Evolutionary conservation across 1,140 invertebrate genomes (phyloP).

Genomic region (Apis cerana): DNA sequence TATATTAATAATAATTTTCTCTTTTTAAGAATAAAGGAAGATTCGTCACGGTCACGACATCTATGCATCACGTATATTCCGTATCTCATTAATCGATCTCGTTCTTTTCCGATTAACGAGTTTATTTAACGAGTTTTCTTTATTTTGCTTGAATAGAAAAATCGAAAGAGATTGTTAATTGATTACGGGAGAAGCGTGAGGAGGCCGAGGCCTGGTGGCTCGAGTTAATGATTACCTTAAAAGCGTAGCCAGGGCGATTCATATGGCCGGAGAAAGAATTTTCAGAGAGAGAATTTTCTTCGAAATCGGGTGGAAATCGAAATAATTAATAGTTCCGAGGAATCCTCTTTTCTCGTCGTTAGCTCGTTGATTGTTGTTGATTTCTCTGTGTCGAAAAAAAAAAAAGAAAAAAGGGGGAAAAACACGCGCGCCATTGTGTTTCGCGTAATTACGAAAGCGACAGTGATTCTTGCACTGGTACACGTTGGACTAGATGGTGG

Average conservation of each 20-base stretch:
- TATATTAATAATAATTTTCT: too few relatives aligned
- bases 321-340: background rate
- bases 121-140: too few relatives aligned
- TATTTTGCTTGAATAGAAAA: too few relatives aligned
- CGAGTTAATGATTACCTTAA: background rate
- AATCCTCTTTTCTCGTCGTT: background rate
- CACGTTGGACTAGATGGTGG: background rate
- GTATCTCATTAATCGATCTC: too few relatives aligned
- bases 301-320: background rate
- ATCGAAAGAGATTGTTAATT: too few relatives aligned
- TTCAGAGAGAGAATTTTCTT: background rate
- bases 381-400: background rate
- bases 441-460: slow-evolving; percentile 11
- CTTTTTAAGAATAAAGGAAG: too few relatives aligned
- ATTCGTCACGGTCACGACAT: too few relatives aligned
- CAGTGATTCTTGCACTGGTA: slow-evolving; percentile 1
- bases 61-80: too few relatives aligned
- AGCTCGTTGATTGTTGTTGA: background rate
- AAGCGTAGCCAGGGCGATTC: background rate
- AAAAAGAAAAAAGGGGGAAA: too few relatives aligned
- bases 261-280: background rate
- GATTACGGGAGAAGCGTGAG: too few relatives aligned
- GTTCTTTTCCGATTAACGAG: too few relatives aligned
- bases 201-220: too few relatives aligned
- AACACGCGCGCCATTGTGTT: background rate